Base-by-base conservation (phyloP, 2,888 invertebrate genomes). In the Drosophila anomelani region DNA sequence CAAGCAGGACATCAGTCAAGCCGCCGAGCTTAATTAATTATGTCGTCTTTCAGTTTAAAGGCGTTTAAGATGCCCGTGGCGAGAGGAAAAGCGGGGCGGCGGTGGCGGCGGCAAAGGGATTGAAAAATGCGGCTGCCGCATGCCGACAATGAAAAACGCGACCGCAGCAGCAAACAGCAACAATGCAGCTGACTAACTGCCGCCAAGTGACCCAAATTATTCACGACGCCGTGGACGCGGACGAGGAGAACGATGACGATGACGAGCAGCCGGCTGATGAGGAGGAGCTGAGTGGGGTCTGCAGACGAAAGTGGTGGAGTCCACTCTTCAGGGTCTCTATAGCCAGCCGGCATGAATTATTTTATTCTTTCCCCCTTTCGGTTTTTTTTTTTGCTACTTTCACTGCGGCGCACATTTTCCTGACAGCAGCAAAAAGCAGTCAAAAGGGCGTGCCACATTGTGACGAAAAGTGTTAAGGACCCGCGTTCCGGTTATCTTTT, bases 121-220 rank as follows among this genome's bases (percentile, higher is more conserved):
- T 88, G 89, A 89, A 86, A 86, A 86, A 86, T 86, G 85, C 89
- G 87, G 74, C 63, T 83, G 88, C 84, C 87, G 87, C 84, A 84
- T 88, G 86, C 85, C 88, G 88, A 89, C 85, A 88, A 86, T 89
- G 83, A 89, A 85, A 88, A 88, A 89, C 78, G 89, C 89, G 83
- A 89, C 89, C 85, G 72, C 85, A 85, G 69, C 60, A 55, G 62
- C 68, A 69, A 62, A 47, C 55, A 74, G 66, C 73, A 85, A 83
- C 83, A 85, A 78, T 86, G 89, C 84, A 86, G 68, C 77, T 89
- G 85, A 86, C 88, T 86, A 86, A 86, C 89, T 86, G 85, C 86
- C 89, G 79, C 76, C 83, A 75, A 86, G 86, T 86, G 85, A 86
- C 90, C 85, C 89, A 86, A 89, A 86, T 86, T 86, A 86, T 86